These are phyloP conservation scores for Lerema accius DNA, from an alignment of 1,140 invertebrate genomes.

Conservation along the genomic window DNA sequence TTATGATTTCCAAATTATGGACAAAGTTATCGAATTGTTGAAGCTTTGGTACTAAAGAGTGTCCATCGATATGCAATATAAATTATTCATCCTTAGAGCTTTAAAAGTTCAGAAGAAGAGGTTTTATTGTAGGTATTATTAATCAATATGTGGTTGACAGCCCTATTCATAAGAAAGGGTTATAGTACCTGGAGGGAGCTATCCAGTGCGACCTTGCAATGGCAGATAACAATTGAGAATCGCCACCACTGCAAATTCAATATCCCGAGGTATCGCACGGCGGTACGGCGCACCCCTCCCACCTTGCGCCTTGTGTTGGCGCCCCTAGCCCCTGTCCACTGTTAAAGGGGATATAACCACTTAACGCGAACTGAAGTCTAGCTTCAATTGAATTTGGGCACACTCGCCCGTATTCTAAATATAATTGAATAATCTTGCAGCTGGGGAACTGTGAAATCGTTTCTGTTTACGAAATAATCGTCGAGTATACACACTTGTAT, in stretches of 20 bases:
- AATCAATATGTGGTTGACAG: too few relatives aligned
- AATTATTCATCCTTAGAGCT: too few relatives aligned
- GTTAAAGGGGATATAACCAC: slow-evolving; percentile 76
- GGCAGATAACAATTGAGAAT: slow-evolving; percentile 76
- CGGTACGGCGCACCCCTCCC: slow-evolving; percentile 34
- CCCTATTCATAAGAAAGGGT: slow-evolving; percentile 73
- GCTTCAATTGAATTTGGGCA: slow-evolving; percentile 75
- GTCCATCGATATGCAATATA: too few relatives aligned
- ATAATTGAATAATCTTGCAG: slow-evolving; percentile 50
- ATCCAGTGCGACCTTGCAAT: slow-evolving; percentile 70
- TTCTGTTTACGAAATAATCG: slow-evolving; percentile 1
- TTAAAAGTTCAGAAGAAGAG: too few relatives aligned
- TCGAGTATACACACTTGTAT: not conserved
- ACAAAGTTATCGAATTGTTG: too few relatives aligned
- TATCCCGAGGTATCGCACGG: slow-evolving; percentile 76
- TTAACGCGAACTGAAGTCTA: slow-evolving; percentile 75
- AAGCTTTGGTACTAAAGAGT: too few relatives aligned
- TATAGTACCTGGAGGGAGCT: slow-evolving; percentile 63
- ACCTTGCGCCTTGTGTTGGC: slow-evolving; percentile 62
- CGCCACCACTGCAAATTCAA: slow-evolving; percentile 74
- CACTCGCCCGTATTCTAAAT: slow-evolving; percentile 62
- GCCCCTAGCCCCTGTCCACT: slow-evolving; percentile 57
- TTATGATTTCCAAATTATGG: too few relatives aligned
- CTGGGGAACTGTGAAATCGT: slow-evolving; percentile 13
- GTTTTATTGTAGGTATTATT: too few relatives aligned